Base-by-base conservation (phyloP, 1,140 invertebrate species). In the Paracyclopina nana region DNA sequence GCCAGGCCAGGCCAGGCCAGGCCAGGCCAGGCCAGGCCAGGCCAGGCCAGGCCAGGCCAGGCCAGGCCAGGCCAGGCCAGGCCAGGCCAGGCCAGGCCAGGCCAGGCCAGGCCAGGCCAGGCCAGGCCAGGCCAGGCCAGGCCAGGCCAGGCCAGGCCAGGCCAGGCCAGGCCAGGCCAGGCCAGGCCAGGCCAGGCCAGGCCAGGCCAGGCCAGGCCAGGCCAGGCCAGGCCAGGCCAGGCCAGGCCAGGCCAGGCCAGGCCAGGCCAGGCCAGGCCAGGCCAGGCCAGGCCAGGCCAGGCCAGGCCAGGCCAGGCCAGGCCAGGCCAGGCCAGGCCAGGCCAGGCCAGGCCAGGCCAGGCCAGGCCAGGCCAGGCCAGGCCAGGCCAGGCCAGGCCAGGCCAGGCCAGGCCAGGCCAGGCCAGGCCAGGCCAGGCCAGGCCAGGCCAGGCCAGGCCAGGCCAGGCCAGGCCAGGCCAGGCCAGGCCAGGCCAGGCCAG, bases 1-100 rank as follows among this genome's bases (percentile, higher is more conserved):
- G 55, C 54, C 56, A 58, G 55, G 55, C 54, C 56, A 58, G 55
- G 55, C 54, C 56, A 58, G 55, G 55, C 54, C 56, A 58, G 55
- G 55, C 54, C 56, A 58, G 55, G 55, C 54, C 56, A 58, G 55
- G 55, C 54, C 56, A 58, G 55, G 55, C 54, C 56, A 58, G 55
- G 55, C 54, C 56, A 58, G 55, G 55, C 54, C 56, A 58, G 55
- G 55, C 54, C 55, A 46, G 41, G 48, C 30, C 44, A 43, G 20
- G 34, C 43, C 43, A 31, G 22, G 55, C 20, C 54, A 29, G 18
- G 16, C 8, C 54, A 51, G 46, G 41, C 16, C n/a, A 18, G 26
- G 1, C 18, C 50, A 6, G 38, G 24, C 8, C 24, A 54, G 40
- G 52, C 52, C 52, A 54, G 45, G 50, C 45, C 28, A 52, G 45